Evolutionary conservation across 2,888 invertebrate genomes (phyloP), one percentile per base, ranked within the genome.

Genomic region (Crocallis elinguaria): DNA sequence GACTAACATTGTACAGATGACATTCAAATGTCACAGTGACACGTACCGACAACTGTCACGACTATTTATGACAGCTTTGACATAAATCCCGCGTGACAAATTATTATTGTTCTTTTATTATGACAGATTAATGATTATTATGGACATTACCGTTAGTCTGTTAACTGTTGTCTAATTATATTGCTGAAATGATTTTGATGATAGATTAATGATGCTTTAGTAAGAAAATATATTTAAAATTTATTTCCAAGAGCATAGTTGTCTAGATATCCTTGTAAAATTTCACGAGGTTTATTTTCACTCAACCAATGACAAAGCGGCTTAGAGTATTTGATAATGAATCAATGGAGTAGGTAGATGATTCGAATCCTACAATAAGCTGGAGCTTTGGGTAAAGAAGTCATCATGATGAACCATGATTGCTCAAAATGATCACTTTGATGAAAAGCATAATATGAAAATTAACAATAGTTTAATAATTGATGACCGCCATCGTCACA

Each of bases 21-120:
- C 25, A 33, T 27, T 25, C 42, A 41, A 41, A 41, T 43, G 49
- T 44, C 46, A 59, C 60, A 52, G 29, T 60, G 66, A 67, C 66
- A 65, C 65, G 60, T 54, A 56, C 64, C 60, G 66, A 59, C 66
- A 66, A 53, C 57, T 63, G 66, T 58, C 60, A 51, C 58, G 37
- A 53, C 53, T 50, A 30, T 51, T 45, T 60, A 54, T 56, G 61
- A 62, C 61, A 57, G 54, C 32, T 11, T 33, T 46, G 54, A 60
- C 62, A 60, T 59, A 57, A 60, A 67, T 67, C 58, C 60, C 45
- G 13, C 32, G 51, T 57, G 61, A 61, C 49, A 58, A 50, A 63
- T 54, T 42, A 45, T 35, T 16, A 21, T 16, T 36, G 19, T n/a
- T 11, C 4, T 11, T 12, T 1, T 21, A 38, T n/a, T 37, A 37